Evolutionary conservation across 2,797 vertebrate genomes (phyloP), one percentile per base, ranked within the genome.

Genomic region (Limosa lapponica): DNA sequence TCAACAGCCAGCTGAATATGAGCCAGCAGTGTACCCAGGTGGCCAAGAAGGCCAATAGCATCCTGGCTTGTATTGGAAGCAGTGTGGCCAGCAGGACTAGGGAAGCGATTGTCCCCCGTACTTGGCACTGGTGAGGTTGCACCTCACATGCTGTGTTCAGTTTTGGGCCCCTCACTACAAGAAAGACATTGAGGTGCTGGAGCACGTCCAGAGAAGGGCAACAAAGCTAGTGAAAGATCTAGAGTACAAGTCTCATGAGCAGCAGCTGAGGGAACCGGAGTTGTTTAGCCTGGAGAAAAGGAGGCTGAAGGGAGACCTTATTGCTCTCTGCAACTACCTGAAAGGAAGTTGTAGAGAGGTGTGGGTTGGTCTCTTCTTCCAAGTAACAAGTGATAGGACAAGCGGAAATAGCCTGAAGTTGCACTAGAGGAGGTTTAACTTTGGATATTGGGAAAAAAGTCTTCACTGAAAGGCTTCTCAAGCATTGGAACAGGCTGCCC

Each of bases 71-170:
- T 8, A 10, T 79, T 44, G 72, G 59, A 5, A 66, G 59, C 2
- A 11, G 14, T 0, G 13, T 20, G 27, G 28, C 54, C 34, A 65
- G 66, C 14, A 87, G 66, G 12, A 49, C 57, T 3, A 46, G 9
- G 8, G 16, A 8, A 43, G 27, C 1, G 11, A n/a, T 41, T 0
- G 0, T 36, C 2, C 6, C 18, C 8, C 16, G n/a, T 32, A 37
- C 20, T 43, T 2, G 0, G 13, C 23, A 17, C 28, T 66, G 34
- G 32, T 28, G 37, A 41, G 4, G 51, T 22, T 0, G 0, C 22
- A 58, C 15, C 27, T 64, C 1, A 1, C 36, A 17, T 27, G 2
- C 34, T 15, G 17, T 16, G 34, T 28, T 2, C 8, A 5, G 34
- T 36, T 65, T 75, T 28, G 25, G 30, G 39, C 18, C 8, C 15